Conservation (phyloP, 2,888 invertebrate species). For the Bembecia ichneumoniformis region DNA sequence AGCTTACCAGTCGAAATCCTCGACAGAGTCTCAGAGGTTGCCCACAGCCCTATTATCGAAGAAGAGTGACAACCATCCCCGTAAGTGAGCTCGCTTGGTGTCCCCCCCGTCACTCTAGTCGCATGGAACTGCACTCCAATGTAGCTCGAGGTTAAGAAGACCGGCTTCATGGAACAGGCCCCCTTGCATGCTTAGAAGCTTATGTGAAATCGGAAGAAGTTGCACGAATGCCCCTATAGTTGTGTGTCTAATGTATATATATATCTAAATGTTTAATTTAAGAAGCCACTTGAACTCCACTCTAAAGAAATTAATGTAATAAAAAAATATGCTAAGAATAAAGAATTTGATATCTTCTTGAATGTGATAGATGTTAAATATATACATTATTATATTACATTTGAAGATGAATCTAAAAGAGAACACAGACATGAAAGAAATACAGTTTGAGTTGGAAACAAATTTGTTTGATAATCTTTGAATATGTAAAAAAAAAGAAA, state of each 20-base stretch:
- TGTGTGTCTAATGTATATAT: conserved; percentile 39
- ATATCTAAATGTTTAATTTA: neutral
- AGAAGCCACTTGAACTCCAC: neutral
- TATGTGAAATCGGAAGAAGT: conserved; percentile 49
- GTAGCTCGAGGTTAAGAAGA: conserved; percentile 41
- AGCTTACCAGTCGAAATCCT: conserved; percentile 59
- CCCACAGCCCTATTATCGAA: conserved; percentile 33
- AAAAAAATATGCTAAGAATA: too few species aligned
- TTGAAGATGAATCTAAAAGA: too few species aligned
- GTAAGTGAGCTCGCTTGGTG: conserved; percentile 59
- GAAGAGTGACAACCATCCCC: conserved; percentile 58
- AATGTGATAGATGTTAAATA: too few species aligned
- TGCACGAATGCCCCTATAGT: conserved; percentile 56
- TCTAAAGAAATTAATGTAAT: too few species aligned
- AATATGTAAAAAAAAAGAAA: too few species aligned
- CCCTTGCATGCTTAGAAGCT: conserved; percentile 69
- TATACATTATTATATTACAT: too few species aligned
- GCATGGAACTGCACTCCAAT: conserved; percentile 58
- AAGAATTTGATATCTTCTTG: too few species aligned
- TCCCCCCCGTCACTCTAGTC: conserved; percentile 59
- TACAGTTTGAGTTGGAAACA: too few species aligned
- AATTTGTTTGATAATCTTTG: too few species aligned
- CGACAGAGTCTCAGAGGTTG: conserved; percentile 41
- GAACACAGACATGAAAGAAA: too few species aligned
- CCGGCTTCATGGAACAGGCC: conserved; percentile 59